Percentiles rank a stretch among this genome's conserved stretches.
These are phyloP conservation scores for Podarcis cretensis DNA, from an alignment of 2,113 vertebrate genomes.

Conservation along the genomic window DNA sequence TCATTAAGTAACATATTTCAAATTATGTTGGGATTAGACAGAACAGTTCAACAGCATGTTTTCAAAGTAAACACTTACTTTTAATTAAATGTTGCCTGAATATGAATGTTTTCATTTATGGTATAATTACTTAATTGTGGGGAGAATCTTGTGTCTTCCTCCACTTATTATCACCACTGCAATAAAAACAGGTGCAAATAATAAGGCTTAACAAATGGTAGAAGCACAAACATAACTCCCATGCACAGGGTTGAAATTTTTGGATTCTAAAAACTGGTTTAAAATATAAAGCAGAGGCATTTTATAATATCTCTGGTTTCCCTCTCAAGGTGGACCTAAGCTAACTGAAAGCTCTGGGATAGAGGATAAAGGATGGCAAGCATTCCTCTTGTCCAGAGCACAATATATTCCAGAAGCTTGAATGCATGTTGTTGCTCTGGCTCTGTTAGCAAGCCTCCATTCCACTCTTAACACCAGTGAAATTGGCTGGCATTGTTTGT, in stretches of 20 bases:
- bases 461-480: background rate
- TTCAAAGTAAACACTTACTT: background rate
- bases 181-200: background rate
- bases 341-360: background rate
- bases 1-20: background rate
- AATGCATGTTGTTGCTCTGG: slow-evolving; percentile 12
- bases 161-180: background rate
- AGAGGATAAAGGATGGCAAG: background rate
- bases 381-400: background rate
- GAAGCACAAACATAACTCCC: background rate
- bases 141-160: too few species aligned
- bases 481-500: background rate
- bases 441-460: background rate
- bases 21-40: background rate
- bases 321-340: background rate
- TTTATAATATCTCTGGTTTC: too few species aligned
- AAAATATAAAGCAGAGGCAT: too few species aligned
- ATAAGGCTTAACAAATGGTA: background rate
- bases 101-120: background rate
- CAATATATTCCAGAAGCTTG: background rate
- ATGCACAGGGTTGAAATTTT: background rate
- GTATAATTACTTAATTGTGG: background rate
- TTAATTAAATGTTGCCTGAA: background rate
- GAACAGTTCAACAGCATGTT: background rate
- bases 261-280: background rate